phyloP scores from a whole-genome alignment of 92 coral and sea anemone genomes.

The Scolanthus callimorphus region DNA sequence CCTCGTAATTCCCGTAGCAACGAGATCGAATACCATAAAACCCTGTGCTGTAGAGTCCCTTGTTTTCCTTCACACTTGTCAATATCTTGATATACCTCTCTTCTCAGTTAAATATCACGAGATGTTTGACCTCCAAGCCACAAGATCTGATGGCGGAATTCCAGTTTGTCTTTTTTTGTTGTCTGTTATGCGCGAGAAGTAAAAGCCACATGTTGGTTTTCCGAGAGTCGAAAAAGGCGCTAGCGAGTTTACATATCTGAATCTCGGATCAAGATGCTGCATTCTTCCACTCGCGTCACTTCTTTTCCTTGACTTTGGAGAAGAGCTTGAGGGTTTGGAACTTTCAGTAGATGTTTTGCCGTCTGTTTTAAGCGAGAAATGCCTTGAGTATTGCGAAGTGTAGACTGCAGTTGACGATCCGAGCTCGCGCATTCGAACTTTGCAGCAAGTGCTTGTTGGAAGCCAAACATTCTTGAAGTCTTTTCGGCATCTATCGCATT shows the following conservation, averaged over 20 bases:
- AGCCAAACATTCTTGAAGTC: conserved; percentile 86
- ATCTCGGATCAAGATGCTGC: conserved; percentile 47
- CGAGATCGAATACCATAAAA: no score
- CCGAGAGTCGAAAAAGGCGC: conserved; percentile 96
- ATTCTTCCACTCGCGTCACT: conserved; percentile 31
- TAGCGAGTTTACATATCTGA: conserved; percentile 68
- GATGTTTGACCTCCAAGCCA: conserved; percentile 84
- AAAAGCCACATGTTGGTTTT: conserved; percentile 89
- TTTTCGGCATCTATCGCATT: conserved; percentile 81
- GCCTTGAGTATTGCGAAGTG: conserved; percentile 60
- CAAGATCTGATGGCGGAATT: conserved; percentile 94
- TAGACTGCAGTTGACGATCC: conserved; percentile 8
- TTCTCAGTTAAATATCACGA: conserved; percentile 11
- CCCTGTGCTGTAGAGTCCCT: no score
- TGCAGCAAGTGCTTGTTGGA: conserved; percentile 90
- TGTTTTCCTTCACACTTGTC: no score
- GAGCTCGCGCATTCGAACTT: conserved; percentile 15
- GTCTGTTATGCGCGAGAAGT: conserved; percentile 85
- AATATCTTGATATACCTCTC: no score
- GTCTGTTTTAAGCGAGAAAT: conserved; percentile 36
- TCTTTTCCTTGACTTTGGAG: conserved; percentile 1
- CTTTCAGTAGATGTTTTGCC: conserved; percentile 17
- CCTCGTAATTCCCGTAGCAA: conserved; percentile 36
- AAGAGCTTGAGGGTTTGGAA: conserved; percentile 10
- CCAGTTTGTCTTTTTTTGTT: conserved; percentile 89